Conservation (phyloP, 1,140 invertebrate genomes). For the Drosophila navojoa region DNA sequence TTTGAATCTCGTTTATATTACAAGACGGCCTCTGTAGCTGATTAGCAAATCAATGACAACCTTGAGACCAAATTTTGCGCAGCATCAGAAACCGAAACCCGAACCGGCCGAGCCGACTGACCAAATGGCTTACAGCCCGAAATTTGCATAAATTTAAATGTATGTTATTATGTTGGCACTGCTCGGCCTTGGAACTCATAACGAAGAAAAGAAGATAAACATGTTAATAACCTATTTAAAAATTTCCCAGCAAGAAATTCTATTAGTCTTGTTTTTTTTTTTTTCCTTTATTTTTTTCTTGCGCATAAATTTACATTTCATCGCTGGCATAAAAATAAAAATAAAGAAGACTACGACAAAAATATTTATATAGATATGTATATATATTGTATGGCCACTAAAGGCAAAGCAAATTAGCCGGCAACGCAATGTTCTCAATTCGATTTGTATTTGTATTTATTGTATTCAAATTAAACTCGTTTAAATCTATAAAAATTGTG, state of each 20-base stretch:
- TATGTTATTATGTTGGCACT: constrained; percentile 70
- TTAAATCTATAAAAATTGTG: constrained; percentile 79
- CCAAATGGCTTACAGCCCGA: constrained; percentile 64
- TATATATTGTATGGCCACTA: constrained; percentile 34
- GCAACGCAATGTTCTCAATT: constrained; percentile 70
- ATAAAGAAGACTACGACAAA: constrained; percentile 19
- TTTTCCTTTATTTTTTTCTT: constrained; percentile 24
- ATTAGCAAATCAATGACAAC: constrained; percentile 45
- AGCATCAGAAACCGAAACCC: constrained; percentile 36
- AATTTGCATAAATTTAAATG: constrained; percentile 77
- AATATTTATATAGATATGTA: background rate
- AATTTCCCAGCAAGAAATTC: constrained; percentile 80
- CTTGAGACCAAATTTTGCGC: constrained; percentile 62
- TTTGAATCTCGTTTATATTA: constrained; percentile 26
- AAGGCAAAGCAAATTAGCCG: constrained; percentile 66
- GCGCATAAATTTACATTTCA: constrained; percentile 57
- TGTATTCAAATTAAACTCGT: constrained; percentile 81
- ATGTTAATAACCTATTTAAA: constrained; percentile 79
- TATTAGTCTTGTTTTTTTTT: constrained; percentile 46
- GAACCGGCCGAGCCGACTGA: constrained; percentile 30
- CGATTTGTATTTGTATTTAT: constrained; percentile 71
- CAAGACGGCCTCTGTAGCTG: constrained; percentile 12
- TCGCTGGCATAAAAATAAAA: constrained; percentile 27
- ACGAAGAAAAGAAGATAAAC: constrained; percentile 76
- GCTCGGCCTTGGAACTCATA: constrained; percentile 70